These are phyloP conservation scores for Muntiacus reevesi DNA, from an alignment of 2,113 vertebrate species.

Conservation along the genomic window DNA sequence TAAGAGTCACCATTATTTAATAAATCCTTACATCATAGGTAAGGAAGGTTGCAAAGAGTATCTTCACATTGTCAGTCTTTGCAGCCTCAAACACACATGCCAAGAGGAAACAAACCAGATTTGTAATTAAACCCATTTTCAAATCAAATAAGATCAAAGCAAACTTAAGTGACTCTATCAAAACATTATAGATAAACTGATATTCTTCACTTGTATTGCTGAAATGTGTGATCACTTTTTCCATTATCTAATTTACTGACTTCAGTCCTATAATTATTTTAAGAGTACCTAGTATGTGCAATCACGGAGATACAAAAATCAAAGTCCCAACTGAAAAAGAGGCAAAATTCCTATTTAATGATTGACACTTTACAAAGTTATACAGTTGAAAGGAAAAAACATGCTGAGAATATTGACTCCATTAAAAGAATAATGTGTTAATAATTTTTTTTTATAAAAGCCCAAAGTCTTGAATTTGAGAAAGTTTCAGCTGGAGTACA, in stretches of 20 bases:
- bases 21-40: neutral
- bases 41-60: neutral
- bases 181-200: neutral
- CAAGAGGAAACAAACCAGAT: neutral
- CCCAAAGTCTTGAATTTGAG: neutral
- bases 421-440: neutral
- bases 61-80: neutral
- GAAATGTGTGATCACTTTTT: neutral
- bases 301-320: neutral
- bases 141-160: neutral
- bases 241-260: neutral
- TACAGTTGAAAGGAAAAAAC: neutral
- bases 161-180: neutral
- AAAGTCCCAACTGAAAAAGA: neutral
- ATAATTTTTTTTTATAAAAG: neutral
- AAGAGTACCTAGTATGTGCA: neutral
- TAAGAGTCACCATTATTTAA: constrained; percentile 19
- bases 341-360: neutral
- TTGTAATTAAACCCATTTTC: neutral
- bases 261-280: neutral
- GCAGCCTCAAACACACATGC: neutral
- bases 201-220: neutral
- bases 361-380: neutral
- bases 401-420: neutral
- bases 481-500: neutral